Percentiles rank a stretch among this genome's conserved stretches.
These are phyloP conservation scores for Morelia viridis DNA, from an alignment of 2,797 vertebrate genomes.

Conservation along the genomic window DNA sequence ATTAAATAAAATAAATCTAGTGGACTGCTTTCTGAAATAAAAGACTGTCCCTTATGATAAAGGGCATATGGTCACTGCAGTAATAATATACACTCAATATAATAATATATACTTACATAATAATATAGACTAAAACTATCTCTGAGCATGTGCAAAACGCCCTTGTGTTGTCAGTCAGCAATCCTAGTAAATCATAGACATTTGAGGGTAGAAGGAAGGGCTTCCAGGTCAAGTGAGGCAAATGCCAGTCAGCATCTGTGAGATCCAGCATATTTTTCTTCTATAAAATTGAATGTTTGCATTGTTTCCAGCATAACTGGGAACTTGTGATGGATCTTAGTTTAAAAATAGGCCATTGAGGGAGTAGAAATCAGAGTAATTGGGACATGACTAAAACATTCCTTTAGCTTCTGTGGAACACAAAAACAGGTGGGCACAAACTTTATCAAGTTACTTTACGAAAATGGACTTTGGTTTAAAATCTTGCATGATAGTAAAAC, in stretches of 20 bases:
- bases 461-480: slow-evolving; percentile 22
- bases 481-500: background rate
- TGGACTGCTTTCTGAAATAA: background rate
- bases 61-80: background rate
- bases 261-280: background rate
- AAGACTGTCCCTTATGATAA: background rate
- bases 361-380: background rate
- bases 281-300: background rate
- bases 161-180: background rate
- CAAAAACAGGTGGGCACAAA: background rate
- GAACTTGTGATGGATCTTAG: background rate
- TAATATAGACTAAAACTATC: background rate
- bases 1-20: background rate
- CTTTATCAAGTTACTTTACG: background rate
- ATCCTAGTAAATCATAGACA: background rate
- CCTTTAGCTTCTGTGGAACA: background rate
- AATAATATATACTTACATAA: background rate
- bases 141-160: background rate
- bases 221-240: background rate
- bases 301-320: background rate
- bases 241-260: background rate
- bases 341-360: background rate
- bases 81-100: background rate
- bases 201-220: background rate
- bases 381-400: background rate